These are phyloP conservation scores for Xestia c-nigrum DNA, from an alignment of 2,888 invertebrate species.

Conservation along the genomic window DNA sequence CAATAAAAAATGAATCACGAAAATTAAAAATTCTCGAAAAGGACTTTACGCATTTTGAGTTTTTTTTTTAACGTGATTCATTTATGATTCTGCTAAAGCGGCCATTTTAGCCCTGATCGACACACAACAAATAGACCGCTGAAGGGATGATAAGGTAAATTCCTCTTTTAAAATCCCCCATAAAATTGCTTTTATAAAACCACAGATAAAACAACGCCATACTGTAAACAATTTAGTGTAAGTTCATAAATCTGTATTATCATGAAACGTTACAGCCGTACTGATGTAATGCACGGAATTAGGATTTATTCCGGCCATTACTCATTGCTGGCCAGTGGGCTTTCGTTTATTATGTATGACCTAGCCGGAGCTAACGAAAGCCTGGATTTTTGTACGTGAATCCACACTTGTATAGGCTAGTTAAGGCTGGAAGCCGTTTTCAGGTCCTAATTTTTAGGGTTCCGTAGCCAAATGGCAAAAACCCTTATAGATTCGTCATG, in stretches of 20 bases:
- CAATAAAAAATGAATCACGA: no score
- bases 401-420: constrained; percentile 35
- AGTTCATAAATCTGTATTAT: constrained; percentile 77
- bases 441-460: background rate
- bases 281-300: constrained; percentile 79
- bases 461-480: no score
- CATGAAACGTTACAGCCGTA: constrained; percentile 67
- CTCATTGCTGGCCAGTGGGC: constrained; percentile 72
- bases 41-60: no score
- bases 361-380: constrained; percentile 53
- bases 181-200: background rate
- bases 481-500: no score
- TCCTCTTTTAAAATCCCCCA: background rate
- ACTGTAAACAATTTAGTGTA: constrained; percentile 53
- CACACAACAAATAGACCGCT: background rate
- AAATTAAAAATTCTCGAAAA: no score
- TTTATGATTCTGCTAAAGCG: no score
- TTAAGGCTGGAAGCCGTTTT: constrained; percentile 1
- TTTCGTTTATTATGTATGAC: constrained; percentile 74
- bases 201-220: constrained; percentile 6
- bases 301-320: constrained; percentile 79
- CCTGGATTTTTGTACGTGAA: constrained; percentile 56
- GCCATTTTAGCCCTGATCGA: no score
- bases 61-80: no score
- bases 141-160: background rate